Conservation (phyloP, 2,113 vertebrate species). For the Trogon surrucura region DNA sequence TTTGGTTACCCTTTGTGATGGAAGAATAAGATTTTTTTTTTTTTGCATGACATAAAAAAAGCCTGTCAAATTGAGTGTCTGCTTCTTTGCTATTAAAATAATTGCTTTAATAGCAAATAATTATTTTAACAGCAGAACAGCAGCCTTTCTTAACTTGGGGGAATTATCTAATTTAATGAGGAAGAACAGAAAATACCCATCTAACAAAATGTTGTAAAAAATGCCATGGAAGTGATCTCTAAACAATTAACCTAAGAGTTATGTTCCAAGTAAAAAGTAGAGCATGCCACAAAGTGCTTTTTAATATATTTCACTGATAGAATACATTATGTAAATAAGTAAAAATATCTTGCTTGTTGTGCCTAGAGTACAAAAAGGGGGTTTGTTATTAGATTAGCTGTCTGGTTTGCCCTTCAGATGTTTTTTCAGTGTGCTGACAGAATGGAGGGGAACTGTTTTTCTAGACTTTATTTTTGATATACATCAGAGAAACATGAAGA, state of each 20-base stretch:
- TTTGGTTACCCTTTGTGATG: background rate
- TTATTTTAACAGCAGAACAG: constrained; percentile 68
- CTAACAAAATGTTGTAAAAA: constrained; percentile 65
- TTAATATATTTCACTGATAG: constrained; percentile 49
- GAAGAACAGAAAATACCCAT: constrained; percentile 67
- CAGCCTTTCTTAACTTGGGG: constrained; percentile 71
- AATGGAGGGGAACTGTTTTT: background rate
- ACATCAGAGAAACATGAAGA: background rate
- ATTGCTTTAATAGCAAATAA: constrained; percentile 74
- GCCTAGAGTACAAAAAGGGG: constrained; percentile 25
- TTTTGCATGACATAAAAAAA: background rate
- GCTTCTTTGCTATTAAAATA: constrained; percentile 66
- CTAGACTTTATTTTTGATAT: background rate
- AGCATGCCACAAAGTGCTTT: constrained; percentile 66
- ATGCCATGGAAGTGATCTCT: constrained; percentile 68
- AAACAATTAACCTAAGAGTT: constrained; percentile 74
- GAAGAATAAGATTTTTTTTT: background rate
- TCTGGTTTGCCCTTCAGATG: constrained; percentile 29
- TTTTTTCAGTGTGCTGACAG: background rate
- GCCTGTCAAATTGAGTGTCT: constrained; percentile 41
- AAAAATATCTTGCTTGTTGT: constrained; percentile 35
- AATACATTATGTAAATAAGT: constrained; percentile 68
- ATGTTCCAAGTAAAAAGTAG: constrained; percentile 57
- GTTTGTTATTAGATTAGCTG: background rate
- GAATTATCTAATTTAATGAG: constrained; percentile 74